A percentile compares a stretch with the other conserved stretches of the same genome.
Conservation (phyloP, 1,140 invertebrate species). For the Eciton burchellii region DNA sequence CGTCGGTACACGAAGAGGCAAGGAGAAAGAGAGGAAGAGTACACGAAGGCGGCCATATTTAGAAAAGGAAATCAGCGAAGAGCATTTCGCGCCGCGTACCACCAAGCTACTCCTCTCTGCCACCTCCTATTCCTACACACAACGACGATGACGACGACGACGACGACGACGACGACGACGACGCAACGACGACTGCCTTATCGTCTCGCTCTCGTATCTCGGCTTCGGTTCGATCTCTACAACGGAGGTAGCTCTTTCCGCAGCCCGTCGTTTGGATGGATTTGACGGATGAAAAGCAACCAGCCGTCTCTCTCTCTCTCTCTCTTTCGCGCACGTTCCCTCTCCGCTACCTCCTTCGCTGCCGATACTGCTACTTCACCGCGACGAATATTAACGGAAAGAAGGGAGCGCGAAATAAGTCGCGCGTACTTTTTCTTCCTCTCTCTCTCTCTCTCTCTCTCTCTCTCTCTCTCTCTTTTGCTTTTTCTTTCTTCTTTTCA, state of each 20-base stretch:
- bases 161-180: slow-evolving; percentile 33
- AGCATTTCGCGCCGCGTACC: slow-evolving; percentile 80
- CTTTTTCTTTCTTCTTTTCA: no score
- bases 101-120: slow-evolving; percentile 45
- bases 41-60: slow-evolving; percentile 84
- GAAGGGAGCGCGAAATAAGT: slow-evolving; percentile 32
- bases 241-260: slow-evolving; percentile 54
- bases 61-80: slow-evolving; percentile 85
- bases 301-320: slow-evolving; percentile 32
- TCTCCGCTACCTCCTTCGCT: background rate
- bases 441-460: no score
- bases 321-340: background rate
- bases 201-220: slow-evolving; percentile 49
- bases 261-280: slow-evolving; percentile 62
- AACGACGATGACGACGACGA: slow-evolving; percentile 26
- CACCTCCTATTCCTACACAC: slow-evolving; percentile 35
- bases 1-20: slow-evolving; percentile 67
- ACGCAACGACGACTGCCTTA: slow-evolving; percentile 21
- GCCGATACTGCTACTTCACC: slow-evolving; percentile 22
- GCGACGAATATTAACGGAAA: slow-evolving; percentile 40
- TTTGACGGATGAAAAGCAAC: slow-evolving; percentile 74
- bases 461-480: no score
- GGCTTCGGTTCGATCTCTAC: slow-evolving; percentile 51
- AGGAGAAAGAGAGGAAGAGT: slow-evolving; percentile 70
- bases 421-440: slow-evolving; percentile 42